Evolutionary conservation across 2,888 invertebrate species (phyloP), one percentile per base, ranked within the genome.

Genomic region (Hartigia nigra): DNA sequence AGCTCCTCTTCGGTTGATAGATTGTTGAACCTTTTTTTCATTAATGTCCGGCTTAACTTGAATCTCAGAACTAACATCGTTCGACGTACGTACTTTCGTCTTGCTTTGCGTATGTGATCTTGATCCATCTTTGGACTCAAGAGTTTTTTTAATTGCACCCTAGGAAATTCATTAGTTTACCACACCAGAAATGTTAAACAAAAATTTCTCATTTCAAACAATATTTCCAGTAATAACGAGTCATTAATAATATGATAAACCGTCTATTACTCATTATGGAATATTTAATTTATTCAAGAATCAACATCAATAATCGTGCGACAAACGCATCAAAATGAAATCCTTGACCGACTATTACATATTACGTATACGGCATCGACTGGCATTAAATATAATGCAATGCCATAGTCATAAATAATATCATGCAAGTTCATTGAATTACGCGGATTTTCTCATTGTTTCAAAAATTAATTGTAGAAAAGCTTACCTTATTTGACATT

Each of bases 401-500:
- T 55, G 23, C 55, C 55, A 55, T 23, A 55, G 55, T 23, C 55
- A 55, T 23, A 9, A 23, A 23, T 55, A 14, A 55, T 55, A 55
- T 55, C 23, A 23, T 23, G 23, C 55, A 1, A 14, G 55, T 9
- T 23, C 23, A 9, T 23, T 55, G 23, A 55, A 55, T 23, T 9
- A 2, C 23, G 55, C 23, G 55, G 23, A 55, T 5, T 23, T 55
- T 9, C 9, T 9, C 55, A 23, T 14, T 55, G 23, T 23, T 55
- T 1, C 12, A 69, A 74, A 35, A 76, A 76, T 76, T 1, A 74
- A 55, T 5, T 12, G 34, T 32, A 4, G 12, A 74, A 69, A 76
- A 36, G 81, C 80, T 75, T 77, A 88, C 88, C 84, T 86, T 87
- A 76, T 82, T 82, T 77, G 87, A 88, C 88, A 88, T 88, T 84